Percentiles rank a stretch among this genome's conserved stretches.
Conservation (phyloP, 2,113 vertebrate species). For the Grus americana region DNA sequence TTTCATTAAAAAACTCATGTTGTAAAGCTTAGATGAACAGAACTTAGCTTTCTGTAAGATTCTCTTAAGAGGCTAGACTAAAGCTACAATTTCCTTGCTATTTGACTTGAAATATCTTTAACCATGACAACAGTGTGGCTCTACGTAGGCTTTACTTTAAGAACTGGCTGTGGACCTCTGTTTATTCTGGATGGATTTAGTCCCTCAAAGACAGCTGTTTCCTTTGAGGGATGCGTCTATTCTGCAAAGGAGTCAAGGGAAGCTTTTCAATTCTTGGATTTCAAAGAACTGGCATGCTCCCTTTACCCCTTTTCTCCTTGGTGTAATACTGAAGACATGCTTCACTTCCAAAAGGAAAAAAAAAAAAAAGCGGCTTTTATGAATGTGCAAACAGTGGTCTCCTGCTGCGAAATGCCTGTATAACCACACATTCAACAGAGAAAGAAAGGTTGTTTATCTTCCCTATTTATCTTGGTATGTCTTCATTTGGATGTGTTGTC, state of each 20-base stretch:
- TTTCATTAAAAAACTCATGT: neutral
- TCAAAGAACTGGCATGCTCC: neutral
- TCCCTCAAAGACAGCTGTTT: neutral
- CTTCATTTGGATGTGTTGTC: neutral
- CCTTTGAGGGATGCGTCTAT: neutral
- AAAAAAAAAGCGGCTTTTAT: neutral
- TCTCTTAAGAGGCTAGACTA: neutral
- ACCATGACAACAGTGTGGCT: neutral
- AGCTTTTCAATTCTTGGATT: slow-evolving; percentile 22
- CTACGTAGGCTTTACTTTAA: neutral
- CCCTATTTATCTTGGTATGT: neutral
- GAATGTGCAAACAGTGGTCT: neutral
- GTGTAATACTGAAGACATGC: neutral
- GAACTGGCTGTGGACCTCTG: neutral
- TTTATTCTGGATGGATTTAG: slow-evolving; percentile 6
- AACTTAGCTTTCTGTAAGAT: neutral
- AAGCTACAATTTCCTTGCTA: neutral
- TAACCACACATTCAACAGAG: neutral
- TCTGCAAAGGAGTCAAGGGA: neutral
- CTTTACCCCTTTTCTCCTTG: neutral
- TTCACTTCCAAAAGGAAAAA: neutral
- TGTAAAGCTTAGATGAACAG: neutral
- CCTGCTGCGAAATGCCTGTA: neutral
- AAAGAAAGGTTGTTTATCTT: neutral
- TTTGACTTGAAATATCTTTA: neutral